These are phyloP conservation scores for Papilio elwesi DNA, from an alignment of 2,888 invertebrate genomes.

Conservation along the genomic window DNA sequence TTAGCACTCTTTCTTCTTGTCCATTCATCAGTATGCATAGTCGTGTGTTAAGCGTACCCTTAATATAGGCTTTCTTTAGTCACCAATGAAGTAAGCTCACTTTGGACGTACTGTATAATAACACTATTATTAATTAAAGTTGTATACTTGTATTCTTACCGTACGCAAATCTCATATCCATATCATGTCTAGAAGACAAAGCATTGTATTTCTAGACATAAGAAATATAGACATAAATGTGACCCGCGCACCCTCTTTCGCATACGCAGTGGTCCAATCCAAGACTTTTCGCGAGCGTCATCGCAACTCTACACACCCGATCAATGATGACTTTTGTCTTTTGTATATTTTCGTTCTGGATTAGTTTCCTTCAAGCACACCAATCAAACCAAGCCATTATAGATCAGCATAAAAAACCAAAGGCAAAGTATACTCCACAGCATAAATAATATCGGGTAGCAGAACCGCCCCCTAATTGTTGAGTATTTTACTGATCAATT, in stretches of 20 bases:
- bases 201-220: not conserved
- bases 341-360: not conserved
- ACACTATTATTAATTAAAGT: not conserved
- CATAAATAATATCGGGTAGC: not conserved
- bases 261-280: not conserved
- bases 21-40: too few species aligned
- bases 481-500: too few species aligned
- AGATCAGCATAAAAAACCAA: not conserved
- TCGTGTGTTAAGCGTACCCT: too few species aligned
- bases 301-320: not conserved
- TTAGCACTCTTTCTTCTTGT: too few species aligned
- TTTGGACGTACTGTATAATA: not conserved
- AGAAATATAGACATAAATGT: not conserved
- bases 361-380: constrained; percentile 10
- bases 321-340: not conserved
- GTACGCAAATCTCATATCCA: not conserved
- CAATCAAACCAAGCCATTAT: constrained; percentile 1
- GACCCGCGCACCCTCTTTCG: not conserved
- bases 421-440: too few species aligned
- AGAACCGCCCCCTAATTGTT: not conserved
- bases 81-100: not conserved
- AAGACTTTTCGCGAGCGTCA: not conserved
- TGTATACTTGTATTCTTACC: not conserved
- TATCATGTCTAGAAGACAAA: not conserved
- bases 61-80: too few species aligned